A percentile compares a stretch with the other conserved stretches of the same genome.
Evolutionary conservation across 2,888 invertebrate genomes (phyloP).

Genomic region (Chrysolina americana): DNA sequence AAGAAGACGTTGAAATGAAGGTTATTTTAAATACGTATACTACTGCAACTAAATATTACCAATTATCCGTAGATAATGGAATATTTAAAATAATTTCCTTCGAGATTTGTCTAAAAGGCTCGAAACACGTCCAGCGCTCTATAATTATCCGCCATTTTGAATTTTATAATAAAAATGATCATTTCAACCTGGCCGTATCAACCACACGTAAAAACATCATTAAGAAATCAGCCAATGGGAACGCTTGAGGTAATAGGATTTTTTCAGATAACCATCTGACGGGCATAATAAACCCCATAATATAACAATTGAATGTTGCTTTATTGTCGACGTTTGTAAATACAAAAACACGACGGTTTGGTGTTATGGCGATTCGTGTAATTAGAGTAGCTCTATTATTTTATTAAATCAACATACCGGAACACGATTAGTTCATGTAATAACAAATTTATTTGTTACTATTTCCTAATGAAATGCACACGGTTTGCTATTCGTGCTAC

Average conservation of each 20-base stretch:
- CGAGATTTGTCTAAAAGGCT: constrained; percentile 54
- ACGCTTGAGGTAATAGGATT: constrained; percentile 68
- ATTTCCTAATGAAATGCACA: constrained; percentile 24
- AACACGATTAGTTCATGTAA: constrained; percentile 40
- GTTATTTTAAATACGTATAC: neutral
- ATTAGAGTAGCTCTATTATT: constrained; percentile 43
- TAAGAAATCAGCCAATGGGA: constrained; percentile 69
- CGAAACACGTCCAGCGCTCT: constrained; percentile 54
- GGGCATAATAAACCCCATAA: constrained; percentile 45
- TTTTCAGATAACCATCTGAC: constrained; percentile 62
- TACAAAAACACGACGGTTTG: constrained; percentile 45
- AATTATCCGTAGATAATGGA: constrained; percentile 31
- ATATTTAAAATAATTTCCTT: constrained; percentile 37
- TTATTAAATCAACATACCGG: constrained; percentile 44
- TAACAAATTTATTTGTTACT: constrained; percentile 34
- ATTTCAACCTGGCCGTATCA: constrained; percentile 65
- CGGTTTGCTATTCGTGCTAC: constrained; percentile 7
- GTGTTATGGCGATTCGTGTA: constrained; percentile 38
- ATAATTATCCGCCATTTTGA: constrained; percentile 68
- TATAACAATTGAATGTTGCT: constrained; percentile 49
- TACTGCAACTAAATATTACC: constrained; percentile 25
- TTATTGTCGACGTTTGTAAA: constrained; percentile 41
- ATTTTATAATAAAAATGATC: constrained; percentile 70
- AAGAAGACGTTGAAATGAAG: neutral
- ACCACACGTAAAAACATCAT: constrained; percentile 70